Percentiles rank a stretch among this genome's conserved stretches.
Evolutionary conservation across 2,888 invertebrate genomes (phyloP).

Genomic region (Coleophora deauratella): DNA sequence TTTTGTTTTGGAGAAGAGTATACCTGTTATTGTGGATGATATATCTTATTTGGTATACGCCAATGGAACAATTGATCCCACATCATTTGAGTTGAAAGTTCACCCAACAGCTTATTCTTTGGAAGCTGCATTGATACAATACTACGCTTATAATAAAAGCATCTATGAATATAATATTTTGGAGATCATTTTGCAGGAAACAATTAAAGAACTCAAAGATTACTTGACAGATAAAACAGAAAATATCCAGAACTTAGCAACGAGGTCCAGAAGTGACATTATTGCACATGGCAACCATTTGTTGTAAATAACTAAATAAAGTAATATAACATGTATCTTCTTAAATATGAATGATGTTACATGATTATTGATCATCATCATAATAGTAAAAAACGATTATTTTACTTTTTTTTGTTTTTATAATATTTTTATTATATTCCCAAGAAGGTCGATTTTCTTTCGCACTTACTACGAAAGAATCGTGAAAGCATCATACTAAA

Average conservation of each 20-base stretch:
- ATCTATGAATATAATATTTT: conserved; percentile 27
- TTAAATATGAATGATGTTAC: no score
- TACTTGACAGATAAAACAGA: not conserved
- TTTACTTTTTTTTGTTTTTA: no score
- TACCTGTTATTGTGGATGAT: conserved; percentile 32
- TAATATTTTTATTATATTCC: no score
- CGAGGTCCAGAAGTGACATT: not conserved
- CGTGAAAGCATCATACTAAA: no score
- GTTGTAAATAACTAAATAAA: no score
- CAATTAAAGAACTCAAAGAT: not conserved
- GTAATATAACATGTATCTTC: no score
- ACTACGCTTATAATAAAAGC: conserved; percentile 42
- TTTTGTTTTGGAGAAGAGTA: conserved; percentile 29
- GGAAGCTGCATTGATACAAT: conserved; percentile 41
- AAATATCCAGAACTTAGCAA: not conserved
- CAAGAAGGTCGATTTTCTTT: no score
- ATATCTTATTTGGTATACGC: conserved; percentile 28
- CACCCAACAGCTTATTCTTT: conserved; percentile 39
- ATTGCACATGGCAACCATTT: not conserved
- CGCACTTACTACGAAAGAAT: no score
- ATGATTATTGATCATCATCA: no score
- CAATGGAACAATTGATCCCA: conserved; percentile 32
- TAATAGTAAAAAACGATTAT: no score
- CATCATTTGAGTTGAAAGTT: conserved; percentile 23
- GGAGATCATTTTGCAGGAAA: not conserved